These are phyloP conservation scores for Onchidella celtica DNA, from an alignment of 2,888 invertebrate species.

Conservation along the genomic window DNA sequence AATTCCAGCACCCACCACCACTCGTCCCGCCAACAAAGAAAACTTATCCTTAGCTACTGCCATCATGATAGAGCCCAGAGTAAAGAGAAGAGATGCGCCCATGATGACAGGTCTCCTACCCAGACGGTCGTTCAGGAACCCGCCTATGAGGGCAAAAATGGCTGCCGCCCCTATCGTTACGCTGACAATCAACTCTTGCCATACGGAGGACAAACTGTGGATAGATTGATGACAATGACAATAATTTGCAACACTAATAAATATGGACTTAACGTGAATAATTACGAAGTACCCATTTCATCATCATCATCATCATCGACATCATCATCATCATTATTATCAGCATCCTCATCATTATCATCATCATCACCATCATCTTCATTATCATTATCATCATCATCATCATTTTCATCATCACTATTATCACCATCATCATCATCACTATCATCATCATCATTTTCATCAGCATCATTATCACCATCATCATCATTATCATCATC, in stretches of 20 bases:
- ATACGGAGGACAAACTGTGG: conserved; percentile 68
- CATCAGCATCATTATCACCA: conserved; percentile 29
- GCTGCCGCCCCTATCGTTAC: conserved; percentile 81
- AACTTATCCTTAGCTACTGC: conserved; percentile 79
- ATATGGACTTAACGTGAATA: no score
- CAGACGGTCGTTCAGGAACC: conserved; percentile 81
- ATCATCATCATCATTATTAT: no score
- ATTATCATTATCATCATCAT: conserved; percentile 28
- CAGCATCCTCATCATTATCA: no score
- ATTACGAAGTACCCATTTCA: no score
- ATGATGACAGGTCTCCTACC: conserved; percentile 82
- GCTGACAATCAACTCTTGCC: conserved; percentile 79
- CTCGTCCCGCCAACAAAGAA: conserved; percentile 80
- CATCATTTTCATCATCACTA: conserved; percentile 29
- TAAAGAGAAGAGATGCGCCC: conserved; percentile 81
- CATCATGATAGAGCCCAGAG: conserved; percentile 81
- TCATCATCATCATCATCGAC: background rate
- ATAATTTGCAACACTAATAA: background rate
- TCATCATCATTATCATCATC: conserved; percentile 38
- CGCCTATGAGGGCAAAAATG: conserved; percentile 81
- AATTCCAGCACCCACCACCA: conserved; percentile 81
- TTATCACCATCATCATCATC: conserved; percentile 13
- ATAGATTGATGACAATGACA: background rate
- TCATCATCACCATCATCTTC: no score
- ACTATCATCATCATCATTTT: conserved; percentile 34